Conservation (phyloP, 1,140 invertebrate genomes). For the Aethina tumida region DNA sequence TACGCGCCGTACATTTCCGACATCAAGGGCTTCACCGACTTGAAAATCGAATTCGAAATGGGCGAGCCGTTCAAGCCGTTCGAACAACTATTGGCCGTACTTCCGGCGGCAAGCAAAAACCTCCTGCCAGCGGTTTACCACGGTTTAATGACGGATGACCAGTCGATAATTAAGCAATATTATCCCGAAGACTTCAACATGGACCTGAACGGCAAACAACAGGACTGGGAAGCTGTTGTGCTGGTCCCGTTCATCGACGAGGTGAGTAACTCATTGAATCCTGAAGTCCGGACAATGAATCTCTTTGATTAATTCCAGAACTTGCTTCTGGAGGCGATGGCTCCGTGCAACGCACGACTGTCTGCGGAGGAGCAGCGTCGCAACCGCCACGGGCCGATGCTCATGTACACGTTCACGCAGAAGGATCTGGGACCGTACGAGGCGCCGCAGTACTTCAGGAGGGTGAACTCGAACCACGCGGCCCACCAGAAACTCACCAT, state of each 20-base stretch:
- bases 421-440: constrained; percentile 43
- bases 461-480: constrained; percentile 49
- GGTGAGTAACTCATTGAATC: constrained; percentile 34
- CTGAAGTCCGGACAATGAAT: background rate
- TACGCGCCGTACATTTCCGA: constrained; percentile 95
- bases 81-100: constrained; percentile 85
- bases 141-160: constrained; percentile 67
- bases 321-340: constrained; percentile 68
- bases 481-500: constrained; percentile 41
- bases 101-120: constrained; percentile 75
- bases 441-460: constrained; percentile 57
- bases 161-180: constrained; percentile 79
- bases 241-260: constrained; percentile 96
- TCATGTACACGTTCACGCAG: constrained; percentile 58
- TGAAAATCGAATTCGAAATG: constrained; percentile 68
- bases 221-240: constrained; percentile 97
- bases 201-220: constrained; percentile 86
- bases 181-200: constrained; percentile 86
- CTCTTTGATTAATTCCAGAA: constrained; percentile 36
- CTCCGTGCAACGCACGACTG: constrained; percentile 53
- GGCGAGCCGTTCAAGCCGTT: constrained; percentile 89
- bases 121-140: constrained; percentile 76
- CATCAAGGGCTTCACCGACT: constrained; percentile 67
- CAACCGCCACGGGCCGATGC: constrained; percentile 81
- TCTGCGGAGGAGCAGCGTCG: constrained; percentile 61